Evolutionary conservation across 2,888 invertebrate genomes (phyloP), one percentile per base, ranked within the genome.

Genomic region (Agrotis puta): DNA sequence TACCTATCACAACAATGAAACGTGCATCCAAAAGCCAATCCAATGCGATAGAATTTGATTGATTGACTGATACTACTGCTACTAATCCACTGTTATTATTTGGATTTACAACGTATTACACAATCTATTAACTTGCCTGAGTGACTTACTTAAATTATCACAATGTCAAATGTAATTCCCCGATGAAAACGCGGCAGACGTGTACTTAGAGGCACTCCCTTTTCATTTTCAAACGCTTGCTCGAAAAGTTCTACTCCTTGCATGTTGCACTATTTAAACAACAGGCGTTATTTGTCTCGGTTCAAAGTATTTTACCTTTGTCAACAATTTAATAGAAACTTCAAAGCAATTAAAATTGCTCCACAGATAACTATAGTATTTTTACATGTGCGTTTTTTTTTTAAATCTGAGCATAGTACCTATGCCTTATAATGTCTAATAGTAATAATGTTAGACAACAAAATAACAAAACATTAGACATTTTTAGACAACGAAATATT

Each of bases 41-140:
- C 47, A 18, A 18, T 45, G 16, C 9, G 65, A 48, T 74, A 50
- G 43, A 22, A 45, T 50, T 22, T 72, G 71, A 71, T 74, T 64
- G 54, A 72, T 75, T 65, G 4, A 18, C 50, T 66, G 75, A 72
- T 72, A 72, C 33, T 33, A 50, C 2, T 45, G 39, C 22, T 45
- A 27, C 6, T 74, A 75, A 75, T 43, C 43, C 48, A 13, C 16
- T 33, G 48, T 48, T 54, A 43, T 33, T 33, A 74, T 11, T 24
- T 22, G 66, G 54, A 65, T 75, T 56, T 61, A 45, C 43, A 56
- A 54, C 22, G 16, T 51, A 51, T 51, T 62, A 11, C 13, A 6
- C 22, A 27, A 24, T 62, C 51, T 5, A 16, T 45, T 39, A 43
- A 54, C n/a, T 22, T 70, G 27, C 7, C 14, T 54, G 4, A 18